A percentile compares a stretch with the other conserved stretches of the same genome.
Evolutionary conservation across 2,888 invertebrate species (phyloP).

Genomic region (Blomia tropicalis): DNA sequence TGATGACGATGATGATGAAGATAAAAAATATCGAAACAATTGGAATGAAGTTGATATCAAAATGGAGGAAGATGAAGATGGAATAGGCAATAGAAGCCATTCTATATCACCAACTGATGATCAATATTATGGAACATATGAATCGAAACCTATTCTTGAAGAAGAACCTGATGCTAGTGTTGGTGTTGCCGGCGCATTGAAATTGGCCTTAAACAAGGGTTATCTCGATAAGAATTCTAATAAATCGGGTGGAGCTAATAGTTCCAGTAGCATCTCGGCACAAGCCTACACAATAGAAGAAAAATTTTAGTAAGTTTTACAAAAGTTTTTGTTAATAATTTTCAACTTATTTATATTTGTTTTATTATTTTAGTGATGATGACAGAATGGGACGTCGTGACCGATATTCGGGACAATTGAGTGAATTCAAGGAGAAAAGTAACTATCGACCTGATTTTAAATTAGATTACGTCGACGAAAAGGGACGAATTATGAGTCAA

Average conservation of each 20-base stretch:
- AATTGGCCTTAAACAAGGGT: slow-evolving; percentile 76
- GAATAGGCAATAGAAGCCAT: slow-evolving; percentile 1
- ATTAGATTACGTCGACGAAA: slow-evolving; percentile 91
- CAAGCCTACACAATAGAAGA: slow-evolving; percentile 50
- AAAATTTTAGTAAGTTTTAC: slow-evolving; percentile 32
- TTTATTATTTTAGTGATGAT: slow-evolving; percentile 47
- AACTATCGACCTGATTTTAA: slow-evolving; percentile 82
- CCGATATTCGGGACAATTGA: slow-evolving; percentile 60
- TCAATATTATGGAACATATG: too few species aligned
- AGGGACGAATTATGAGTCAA: slow-evolving; percentile 71
- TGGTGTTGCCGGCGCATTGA: slow-evolving; percentile 80
- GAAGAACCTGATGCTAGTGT: slow-evolving; percentile 78
- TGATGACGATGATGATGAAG: slow-evolving; percentile 4
- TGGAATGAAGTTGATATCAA: slow-evolving; percentile 67
- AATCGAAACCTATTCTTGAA: slow-evolving; percentile 51
- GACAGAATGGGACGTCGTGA: slow-evolving; percentile 45
- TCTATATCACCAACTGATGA: not conserved
- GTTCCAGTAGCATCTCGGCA: slow-evolving; percentile 57
- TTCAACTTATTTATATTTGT: not conserved
- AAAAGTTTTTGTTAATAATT: not conserved
- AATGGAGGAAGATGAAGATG: slow-evolving; percentile 31
- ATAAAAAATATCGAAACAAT: slow-evolving; percentile 42
- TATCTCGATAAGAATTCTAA: slow-evolving; percentile 67
- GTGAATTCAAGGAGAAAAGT: slow-evolving; percentile 79
- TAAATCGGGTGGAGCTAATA: slow-evolving; percentile 52